Conservation (phyloP, 2,113 vertebrate genomes). For the Cnemophilus loriae region DNA sequence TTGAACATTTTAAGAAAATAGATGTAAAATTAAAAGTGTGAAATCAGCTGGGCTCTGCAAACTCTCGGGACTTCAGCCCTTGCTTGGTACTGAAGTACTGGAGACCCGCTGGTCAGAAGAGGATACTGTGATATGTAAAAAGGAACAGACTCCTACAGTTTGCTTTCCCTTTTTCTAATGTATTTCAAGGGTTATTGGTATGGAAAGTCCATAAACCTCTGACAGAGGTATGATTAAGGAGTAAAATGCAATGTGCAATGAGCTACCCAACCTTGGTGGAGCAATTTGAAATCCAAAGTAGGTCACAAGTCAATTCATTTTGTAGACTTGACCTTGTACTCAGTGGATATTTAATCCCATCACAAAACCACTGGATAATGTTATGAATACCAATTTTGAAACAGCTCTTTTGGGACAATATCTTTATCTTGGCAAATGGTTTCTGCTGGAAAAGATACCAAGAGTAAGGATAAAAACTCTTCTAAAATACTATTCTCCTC, state of each 20-base stretch:
- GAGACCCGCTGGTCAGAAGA: not conserved
- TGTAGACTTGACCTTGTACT: conserved; percentile 50
- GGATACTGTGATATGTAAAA: not conserved
- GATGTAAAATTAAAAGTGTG: not conserved
- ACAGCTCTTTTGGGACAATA: conserved; percentile 33
- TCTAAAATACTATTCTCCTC: not conserved
- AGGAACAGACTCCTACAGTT: not conserved
- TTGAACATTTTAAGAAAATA: not conserved
- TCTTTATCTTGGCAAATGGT: conserved; percentile 46
- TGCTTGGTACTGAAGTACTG: not conserved
- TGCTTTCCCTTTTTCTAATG: not conserved
- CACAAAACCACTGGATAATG: conserved; percentile 64
- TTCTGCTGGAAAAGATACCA: not conserved
- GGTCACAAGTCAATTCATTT: conserved; percentile 24
- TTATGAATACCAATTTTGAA: conserved; percentile 59
- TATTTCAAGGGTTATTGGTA: not conserved
- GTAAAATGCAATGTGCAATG: not conserved
- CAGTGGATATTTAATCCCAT: conserved; percentile 52
- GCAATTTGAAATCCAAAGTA: not conserved
- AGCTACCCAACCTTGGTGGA: not conserved
- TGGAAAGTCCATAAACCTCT: not conserved
- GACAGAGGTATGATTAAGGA: not conserved
- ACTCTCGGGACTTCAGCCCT: not conserved
- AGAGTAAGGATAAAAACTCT: not conserved
- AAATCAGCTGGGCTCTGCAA: not conserved